Percentiles rank a stretch among this genome's conserved stretches.
These are phyloP conservation scores for Cyprinodon brontotheroides DNA, from an alignment of 2,113 vertebrate genomes.

Conservation along the genomic window DNA sequence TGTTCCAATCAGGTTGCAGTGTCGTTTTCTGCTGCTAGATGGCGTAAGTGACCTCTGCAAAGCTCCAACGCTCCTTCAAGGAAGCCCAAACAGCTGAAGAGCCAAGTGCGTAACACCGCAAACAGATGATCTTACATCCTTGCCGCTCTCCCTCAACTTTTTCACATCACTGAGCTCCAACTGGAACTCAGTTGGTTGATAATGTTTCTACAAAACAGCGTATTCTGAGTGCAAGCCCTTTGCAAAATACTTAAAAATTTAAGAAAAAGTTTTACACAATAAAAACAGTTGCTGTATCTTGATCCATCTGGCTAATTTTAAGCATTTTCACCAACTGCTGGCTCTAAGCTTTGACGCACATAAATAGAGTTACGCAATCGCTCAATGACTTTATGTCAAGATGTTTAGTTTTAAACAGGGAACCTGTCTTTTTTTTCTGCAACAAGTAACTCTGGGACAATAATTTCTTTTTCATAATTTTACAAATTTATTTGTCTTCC, in stretches of 20 bases:
- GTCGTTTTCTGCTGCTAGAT: constrained; percentile 69
- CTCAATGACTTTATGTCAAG: rapidly evolving
- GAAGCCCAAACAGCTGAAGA: constrained; percentile 18
- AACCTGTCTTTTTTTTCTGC: background rate
- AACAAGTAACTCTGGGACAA: constrained; percentile 22
- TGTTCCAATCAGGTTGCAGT: constrained; percentile 46
- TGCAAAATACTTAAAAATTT: background rate
- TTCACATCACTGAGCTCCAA: background rate
- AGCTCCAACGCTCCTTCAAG: constrained; percentile 5
- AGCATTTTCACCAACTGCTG: background rate
- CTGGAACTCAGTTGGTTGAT: background rate
- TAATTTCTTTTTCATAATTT: constrained; percentile 58
- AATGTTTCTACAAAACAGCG: background rate
- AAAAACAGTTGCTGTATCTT: background rate
- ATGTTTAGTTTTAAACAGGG: background rate
- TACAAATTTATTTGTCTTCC: constrained; percentile 92
- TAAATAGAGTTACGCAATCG: background rate
- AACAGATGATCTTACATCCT: constrained; percentile 6
- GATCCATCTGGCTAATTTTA: background rate
- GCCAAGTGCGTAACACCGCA: constrained; percentile 7
- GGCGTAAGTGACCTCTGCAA: constrained; percentile 70
- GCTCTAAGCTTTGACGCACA: background rate
- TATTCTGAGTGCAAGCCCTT: no score
- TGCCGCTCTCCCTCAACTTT: background rate
- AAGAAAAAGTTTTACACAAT: background rate